Evolutionary conservation across 2,113 vertebrate species (phyloP).

Genomic region (Cettia cetti): DNA sequence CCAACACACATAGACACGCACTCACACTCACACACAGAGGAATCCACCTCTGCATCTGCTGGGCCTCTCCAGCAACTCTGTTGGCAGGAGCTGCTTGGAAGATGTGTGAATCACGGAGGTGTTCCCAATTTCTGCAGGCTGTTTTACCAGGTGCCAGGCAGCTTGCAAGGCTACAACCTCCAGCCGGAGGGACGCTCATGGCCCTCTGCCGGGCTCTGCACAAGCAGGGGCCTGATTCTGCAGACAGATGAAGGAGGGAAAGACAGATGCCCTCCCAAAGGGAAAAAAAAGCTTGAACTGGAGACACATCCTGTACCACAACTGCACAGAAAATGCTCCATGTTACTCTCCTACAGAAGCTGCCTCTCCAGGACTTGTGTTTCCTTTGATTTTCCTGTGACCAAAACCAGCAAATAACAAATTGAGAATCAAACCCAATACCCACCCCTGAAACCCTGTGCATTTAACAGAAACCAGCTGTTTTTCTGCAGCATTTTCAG

Average conservation of each 20-base stretch:
- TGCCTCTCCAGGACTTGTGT: background rate
- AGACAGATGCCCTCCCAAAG: background rate
- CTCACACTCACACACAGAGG: accelerated
- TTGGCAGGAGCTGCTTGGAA: background rate
- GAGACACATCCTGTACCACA: background rate
- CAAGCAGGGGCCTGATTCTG: background rate
- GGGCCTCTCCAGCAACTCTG: background rate
- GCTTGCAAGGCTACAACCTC: background rate
- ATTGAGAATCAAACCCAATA: background rate
- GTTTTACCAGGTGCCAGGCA: background rate
- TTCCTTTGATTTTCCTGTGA: background rate
- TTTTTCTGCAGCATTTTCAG: background rate
- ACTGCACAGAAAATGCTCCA: background rate
- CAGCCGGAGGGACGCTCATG: background rate
- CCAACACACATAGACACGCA: background rate
- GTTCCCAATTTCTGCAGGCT: background rate
- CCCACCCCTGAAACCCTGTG: background rate
- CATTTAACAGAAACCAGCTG: background rate
- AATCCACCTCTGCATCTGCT: background rate
- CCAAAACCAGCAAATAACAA: background rate
- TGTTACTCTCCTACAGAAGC: background rate
- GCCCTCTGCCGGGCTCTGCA: background rate
- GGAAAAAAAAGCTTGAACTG: background rate
- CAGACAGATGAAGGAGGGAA: background rate
- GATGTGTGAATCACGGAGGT: constrained; percentile 9